Base-by-base conservation (phyloP, 2,113 vertebrate species). In the Tupaia chinensis region DNA sequence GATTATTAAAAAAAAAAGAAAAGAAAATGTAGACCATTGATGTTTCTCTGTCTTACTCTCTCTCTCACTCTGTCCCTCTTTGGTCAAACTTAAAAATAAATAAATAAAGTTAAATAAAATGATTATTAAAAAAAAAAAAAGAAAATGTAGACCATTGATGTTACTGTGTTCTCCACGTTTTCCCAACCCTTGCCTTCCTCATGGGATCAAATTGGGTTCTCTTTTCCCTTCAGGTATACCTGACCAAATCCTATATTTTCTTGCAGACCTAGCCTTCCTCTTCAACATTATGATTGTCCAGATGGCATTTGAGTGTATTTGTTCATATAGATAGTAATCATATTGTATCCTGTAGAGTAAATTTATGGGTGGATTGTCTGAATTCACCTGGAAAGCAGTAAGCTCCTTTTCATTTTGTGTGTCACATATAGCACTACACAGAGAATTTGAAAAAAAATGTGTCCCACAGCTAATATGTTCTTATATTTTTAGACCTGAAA, bases 401-500 rank as follows among this genome's bases (percentile, higher is more conserved):
- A 73, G 69, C 78, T 15, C 74, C 60, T 65, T 87, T 87, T 94
- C 60, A 54, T 84, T 54, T 6, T 65, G 27, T 16, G 34, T 32
- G 15, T 78, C 78, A 82, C 8, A 29, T 76, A 7, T 0, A 78
- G 44, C n/a, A 13, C 22, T 77, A 82, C 60, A 15, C 78, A 12
- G 65, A 85, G 58, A 73, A 61, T 85, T 80, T 79, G 25, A 14
- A 22, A 60, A 22, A 60, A 83, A 77, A 0, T 13, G 0, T 92
- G 1, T 60, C 8, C 95, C 92, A 27, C 16, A 9, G 60, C 95
- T 96, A 83, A 69, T 97, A 80, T 27, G 69, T 97, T 13, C 78
- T 95, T 98, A 70, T 97, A 22, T 95, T 98, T 98, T 22, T 97
- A 99, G 99, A 96, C 85, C 96, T 97, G 97, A 97, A 98, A 98